phyloP scores from a whole-genome alignment of 2,797 vertebrate genomes.

The Myotis pilosus region DNA sequence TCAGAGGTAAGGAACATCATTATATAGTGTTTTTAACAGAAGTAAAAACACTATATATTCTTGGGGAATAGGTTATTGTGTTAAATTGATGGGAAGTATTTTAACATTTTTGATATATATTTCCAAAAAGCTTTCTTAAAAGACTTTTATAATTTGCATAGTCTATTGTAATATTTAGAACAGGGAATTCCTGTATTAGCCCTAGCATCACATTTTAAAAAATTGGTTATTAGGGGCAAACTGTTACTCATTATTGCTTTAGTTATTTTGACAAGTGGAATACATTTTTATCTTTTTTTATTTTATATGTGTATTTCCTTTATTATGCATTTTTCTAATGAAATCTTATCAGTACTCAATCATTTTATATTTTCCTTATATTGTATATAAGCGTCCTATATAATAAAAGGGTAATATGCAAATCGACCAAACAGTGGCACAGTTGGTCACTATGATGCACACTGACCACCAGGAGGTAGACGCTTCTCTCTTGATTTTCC shows the following conservation, averaged over 20 bases:
- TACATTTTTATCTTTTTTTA: neutral
- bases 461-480: no score
- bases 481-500: no score
- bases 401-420: no score
- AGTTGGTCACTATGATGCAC: no score
- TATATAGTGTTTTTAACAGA: neutral
- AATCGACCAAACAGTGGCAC: no score
- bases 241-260: neutral
- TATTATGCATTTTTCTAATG: neutral
- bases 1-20: neutral
- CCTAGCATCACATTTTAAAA: neutral
- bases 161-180: neutral
- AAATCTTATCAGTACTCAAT: neutral
- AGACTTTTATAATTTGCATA: neutral
- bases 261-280: neutral
- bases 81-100: neutral
- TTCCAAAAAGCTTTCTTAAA: neutral
- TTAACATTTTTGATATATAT: neutral
- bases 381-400: neutral
- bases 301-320: neutral
- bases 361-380: neutral
- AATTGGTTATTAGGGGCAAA: neutral
- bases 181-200: neutral
- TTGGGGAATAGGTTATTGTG: neutral
- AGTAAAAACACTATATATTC: no score